phyloP scores from a whole-genome alignment of 2,888 invertebrate genomes.

The Synanthedon formicaeformis region DNA sequence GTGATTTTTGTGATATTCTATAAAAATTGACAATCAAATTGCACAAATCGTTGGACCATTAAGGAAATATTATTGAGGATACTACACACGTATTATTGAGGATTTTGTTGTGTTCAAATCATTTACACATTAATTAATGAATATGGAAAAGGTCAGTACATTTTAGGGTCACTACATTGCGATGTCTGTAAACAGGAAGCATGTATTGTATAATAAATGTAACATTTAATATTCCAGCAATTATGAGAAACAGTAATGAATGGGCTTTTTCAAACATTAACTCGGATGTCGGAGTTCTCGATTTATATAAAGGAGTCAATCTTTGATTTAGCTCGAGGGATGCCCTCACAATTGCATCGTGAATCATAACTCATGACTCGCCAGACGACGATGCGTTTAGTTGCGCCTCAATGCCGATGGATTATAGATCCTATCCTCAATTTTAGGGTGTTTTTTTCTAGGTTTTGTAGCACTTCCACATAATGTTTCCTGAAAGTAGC shows the following conservation, averaged over 20 bases:
- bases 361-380: constrained; percentile 17
- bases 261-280: constrained; percentile 62
- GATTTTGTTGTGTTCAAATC: constrained; percentile 28
- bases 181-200: constrained; percentile 39
- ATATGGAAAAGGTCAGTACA: constrained; percentile 62
- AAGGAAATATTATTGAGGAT: constrained; percentile 20
- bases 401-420: constrained; percentile 23
- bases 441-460: constrained; percentile 71
- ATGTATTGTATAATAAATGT: constrained; percentile 63
- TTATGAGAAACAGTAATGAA: constrained; percentile 56
- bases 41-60: constrained; percentile 17
- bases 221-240: constrained; percentile 69
- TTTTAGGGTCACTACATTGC: constrained; percentile 49
- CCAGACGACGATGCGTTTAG: constrained; percentile 21
- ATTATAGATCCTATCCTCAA: constrained; percentile 36
- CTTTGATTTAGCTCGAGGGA: constrained; percentile 53
- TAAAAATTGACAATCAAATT: constrained; percentile 17
- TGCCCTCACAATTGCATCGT: constrained; percentile 28
- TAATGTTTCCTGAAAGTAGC: constrained; percentile 52
- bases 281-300: constrained; percentile 60
- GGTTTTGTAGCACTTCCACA: constrained; percentile 44
- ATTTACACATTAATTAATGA: constrained; percentile 34
- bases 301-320: constrained; percentile 55
- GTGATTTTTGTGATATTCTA: constrained; percentile 32
- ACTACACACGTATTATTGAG: constrained; percentile 25